Evolutionary conservation across 2,113 vertebrate genomes (phyloP).

Genomic region (Heteronetta atricapilla): DNA sequence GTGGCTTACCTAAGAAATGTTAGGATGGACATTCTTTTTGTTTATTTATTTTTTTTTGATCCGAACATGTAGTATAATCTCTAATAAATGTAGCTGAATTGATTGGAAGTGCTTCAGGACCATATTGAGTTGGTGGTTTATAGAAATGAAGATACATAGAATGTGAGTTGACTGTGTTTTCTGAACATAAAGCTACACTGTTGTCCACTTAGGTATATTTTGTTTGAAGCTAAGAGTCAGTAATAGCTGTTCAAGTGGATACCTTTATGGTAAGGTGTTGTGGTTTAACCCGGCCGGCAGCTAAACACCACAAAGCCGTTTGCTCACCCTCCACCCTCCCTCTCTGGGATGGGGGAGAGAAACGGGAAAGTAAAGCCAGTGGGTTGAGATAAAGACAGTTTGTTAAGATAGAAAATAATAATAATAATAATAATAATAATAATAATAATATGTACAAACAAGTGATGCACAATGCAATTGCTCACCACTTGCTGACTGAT

Average conservation of each 20-base stretch:
- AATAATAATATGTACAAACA: too few relatives aligned
- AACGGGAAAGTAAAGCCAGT: too few relatives aligned
- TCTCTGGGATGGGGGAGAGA: too few relatives aligned
- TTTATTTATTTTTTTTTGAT: background rate
- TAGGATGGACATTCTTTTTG: background rate
- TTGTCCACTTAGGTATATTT: background rate
- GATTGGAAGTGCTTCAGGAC: background rate
- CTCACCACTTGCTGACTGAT: too few relatives aligned
- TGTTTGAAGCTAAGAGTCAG: background rate
- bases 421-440: too few relatives aligned
- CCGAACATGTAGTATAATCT: background rate
- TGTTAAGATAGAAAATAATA: too few relatives aligned
- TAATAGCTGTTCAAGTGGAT: background rate
- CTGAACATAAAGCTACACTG: background rate
- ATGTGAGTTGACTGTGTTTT: background rate
- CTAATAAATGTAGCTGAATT: rapidly evolving
- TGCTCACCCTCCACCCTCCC: too few relatives aligned
- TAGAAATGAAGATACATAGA: background rate
- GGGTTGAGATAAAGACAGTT: too few relatives aligned
- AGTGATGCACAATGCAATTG: too few relatives aligned
- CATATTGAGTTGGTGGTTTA: background rate
- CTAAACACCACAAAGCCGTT: too few relatives aligned
- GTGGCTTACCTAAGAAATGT: background rate
- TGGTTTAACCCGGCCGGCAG: too few relatives aligned
- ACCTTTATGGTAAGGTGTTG: background rate